These are phyloP conservation scores for Aselliscus stoliczkanus DNA, from an alignment of 2,797 vertebrate genomes.

Conservation along the genomic window DNA sequence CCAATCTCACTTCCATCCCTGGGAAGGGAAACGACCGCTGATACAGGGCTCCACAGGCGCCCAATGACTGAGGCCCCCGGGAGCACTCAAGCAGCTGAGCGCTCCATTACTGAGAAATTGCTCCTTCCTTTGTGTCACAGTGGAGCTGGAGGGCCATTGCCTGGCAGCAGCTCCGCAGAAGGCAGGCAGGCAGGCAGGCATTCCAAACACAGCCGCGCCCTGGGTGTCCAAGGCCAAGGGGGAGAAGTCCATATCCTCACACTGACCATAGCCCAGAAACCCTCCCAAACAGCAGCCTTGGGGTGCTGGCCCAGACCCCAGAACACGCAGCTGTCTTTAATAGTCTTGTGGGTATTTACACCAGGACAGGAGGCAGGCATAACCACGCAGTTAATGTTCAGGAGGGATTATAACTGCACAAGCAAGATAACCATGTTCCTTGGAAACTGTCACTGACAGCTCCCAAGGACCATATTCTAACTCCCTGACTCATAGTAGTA, in stretches of 20 bases:
- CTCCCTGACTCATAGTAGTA: conserved; percentile 33
- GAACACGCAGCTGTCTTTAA: background rate
- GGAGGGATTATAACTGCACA: conserved; percentile 2
- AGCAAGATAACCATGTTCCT: conserved; percentile 62
- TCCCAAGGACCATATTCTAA: conserved; percentile 52
- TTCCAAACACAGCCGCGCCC: conserved; percentile 23
- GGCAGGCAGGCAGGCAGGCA: conserved; percentile 52
- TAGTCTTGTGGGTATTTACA: conserved; percentile 10
- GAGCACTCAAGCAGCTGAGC: conserved; percentile 66
- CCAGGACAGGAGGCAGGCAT: conserved; percentile 45
- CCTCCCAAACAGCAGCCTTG: background rate
- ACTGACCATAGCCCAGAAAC: background rate
- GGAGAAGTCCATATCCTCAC: background rate
- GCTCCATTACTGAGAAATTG: conserved; percentile 67
- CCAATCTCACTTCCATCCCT: conserved; percentile 25
- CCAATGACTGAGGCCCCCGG: conserved; percentile 45
- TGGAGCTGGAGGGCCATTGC: conserved; percentile 56
- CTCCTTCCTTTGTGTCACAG: conserved; percentile 62
- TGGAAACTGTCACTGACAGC: conserved; percentile 29
- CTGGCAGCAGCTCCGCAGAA: conserved; percentile 41
- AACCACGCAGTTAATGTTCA: background rate
- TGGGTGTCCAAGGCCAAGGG: conserved; percentile 14
- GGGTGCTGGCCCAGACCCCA: background rate
- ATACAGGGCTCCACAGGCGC: conserved; percentile 45
- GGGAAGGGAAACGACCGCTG: conserved; percentile 65